Conservation (phyloP, 2,113 vertebrate genomes). For the Onychostruthus taczanowskii region DNA sequence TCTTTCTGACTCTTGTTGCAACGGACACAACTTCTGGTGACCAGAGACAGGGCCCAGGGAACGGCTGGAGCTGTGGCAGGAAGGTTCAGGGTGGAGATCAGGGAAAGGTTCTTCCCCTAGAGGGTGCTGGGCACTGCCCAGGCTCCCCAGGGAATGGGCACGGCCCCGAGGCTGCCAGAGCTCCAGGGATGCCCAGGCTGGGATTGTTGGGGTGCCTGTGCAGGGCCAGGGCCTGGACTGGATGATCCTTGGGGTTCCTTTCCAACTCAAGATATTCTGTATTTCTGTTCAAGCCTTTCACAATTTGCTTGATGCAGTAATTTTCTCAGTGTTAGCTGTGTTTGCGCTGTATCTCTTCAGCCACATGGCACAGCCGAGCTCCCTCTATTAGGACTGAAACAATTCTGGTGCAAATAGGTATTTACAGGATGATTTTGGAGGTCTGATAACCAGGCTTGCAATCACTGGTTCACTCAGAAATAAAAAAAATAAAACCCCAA, state of each 20-base stretch:
- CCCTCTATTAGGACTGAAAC: background rate
- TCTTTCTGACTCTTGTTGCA: background rate
- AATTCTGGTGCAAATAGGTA: background rate
- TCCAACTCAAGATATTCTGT: background rate
- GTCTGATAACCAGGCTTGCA: background rate
- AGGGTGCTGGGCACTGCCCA: background rate
- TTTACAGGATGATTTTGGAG: background rate
- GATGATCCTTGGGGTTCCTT: background rate
- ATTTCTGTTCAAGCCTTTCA: background rate
- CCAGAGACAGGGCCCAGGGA: background rate
- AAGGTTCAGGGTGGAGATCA: rapidly evolving
- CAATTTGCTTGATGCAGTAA: background rate
- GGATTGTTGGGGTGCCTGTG: background rate
- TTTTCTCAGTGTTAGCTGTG: background rate
- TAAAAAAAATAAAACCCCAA: background rate
- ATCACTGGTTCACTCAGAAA: background rate
- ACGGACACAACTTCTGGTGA: background rate
- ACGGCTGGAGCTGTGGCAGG: rapidly evolving
- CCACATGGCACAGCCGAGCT: background rate
- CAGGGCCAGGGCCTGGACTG: background rate
- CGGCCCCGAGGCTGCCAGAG: rapidly evolving
- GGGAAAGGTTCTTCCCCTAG: background rate
- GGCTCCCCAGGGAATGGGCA: background rate
- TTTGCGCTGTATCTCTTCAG: rapidly evolving
- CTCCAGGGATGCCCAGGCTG: rapidly evolving